phyloP scores from a whole-genome alignment of 1,140 invertebrate genomes.

The Gryon sp. region DNA sequence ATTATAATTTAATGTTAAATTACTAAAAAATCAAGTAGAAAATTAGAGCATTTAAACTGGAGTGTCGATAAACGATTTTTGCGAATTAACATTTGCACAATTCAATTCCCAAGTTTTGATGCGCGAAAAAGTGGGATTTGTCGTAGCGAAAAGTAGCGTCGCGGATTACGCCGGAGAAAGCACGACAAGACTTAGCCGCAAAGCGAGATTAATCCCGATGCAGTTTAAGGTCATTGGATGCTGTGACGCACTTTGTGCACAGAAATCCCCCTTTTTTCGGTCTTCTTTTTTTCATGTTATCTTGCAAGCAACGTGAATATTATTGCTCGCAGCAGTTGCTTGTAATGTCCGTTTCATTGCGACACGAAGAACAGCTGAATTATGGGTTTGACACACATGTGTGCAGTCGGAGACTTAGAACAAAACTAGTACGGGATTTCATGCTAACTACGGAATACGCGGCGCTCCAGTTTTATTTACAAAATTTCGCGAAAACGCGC shows the following conservation, averaged over 20 bases:
- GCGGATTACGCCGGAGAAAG: conserved; percentile 38
- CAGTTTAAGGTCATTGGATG: conserved; percentile 51
- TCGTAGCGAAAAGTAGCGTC: conserved; percentile 13
- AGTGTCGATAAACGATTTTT: no score
- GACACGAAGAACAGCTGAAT: conserved; percentile 53
- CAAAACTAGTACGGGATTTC: conserved; percentile 47
- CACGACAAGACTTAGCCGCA: conserved; percentile 32
- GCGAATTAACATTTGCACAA: no score
- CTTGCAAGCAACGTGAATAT: conserved; percentile 55
- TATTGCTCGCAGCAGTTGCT: conserved; percentile 57
- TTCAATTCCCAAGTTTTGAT: no score
- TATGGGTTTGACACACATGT: conserved; percentile 55
- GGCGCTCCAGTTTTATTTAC: conserved; percentile 46
- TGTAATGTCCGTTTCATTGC: conserved; percentile 60
- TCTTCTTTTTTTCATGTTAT: conserved; percentile 2
- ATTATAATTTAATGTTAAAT: no score
- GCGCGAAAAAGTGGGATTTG: no score
- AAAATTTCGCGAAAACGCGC: conserved; percentile 40
- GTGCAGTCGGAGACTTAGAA: conserved; percentile 42
- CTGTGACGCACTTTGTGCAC: conserved; percentile 19
- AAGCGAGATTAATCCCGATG: conserved; percentile 48
- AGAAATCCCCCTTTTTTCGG: background rate
- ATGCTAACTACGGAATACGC: conserved; percentile 38
- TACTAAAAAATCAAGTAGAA: no score
- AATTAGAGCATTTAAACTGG: no score